Evolutionary conservation across 2,797 vertebrate species (phyloP).

Genomic region (Notamacropus eugenii): DNA sequence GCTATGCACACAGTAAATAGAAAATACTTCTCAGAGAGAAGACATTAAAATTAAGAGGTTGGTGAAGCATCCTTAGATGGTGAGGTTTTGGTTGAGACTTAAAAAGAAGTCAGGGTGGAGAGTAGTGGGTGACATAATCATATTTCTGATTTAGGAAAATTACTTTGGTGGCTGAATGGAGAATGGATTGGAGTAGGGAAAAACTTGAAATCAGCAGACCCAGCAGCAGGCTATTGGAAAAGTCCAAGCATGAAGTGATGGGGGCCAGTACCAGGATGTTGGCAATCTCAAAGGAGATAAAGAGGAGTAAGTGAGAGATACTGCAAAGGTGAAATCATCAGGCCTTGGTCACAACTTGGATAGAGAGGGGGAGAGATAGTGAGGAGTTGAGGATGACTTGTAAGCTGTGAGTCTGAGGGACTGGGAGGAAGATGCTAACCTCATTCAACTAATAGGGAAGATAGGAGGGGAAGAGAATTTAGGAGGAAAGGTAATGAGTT

Average conservation of each 20-base stretch:
- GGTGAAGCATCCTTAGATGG: neutral
- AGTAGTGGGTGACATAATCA: neutral
- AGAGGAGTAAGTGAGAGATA: neutral
- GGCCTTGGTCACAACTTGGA: neutral
- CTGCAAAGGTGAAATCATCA: neutral
- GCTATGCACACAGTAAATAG: neutral
- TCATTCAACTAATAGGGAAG: neutral
- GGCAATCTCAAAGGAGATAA: neutral
- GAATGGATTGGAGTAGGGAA: neutral
- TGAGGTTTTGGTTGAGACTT: neutral
- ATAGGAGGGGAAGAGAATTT: neutral
- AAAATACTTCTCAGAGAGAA: neutral
- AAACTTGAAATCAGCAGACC: neutral
- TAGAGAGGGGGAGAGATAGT: neutral
- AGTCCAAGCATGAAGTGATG: neutral
- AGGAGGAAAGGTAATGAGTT: neutral
- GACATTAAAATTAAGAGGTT: neutral
- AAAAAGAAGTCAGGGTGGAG: neutral
- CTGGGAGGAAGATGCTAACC: neutral
- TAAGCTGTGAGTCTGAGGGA: neutral
- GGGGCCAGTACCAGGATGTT: neutral
- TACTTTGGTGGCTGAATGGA: neutral
- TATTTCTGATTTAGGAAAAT: neutral
- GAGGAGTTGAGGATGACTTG: neutral
- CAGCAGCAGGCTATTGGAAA: neutral